Base-by-base conservation (phyloP, 2,797 vertebrate species). In the Melopsittacus undulatus region DNA sequence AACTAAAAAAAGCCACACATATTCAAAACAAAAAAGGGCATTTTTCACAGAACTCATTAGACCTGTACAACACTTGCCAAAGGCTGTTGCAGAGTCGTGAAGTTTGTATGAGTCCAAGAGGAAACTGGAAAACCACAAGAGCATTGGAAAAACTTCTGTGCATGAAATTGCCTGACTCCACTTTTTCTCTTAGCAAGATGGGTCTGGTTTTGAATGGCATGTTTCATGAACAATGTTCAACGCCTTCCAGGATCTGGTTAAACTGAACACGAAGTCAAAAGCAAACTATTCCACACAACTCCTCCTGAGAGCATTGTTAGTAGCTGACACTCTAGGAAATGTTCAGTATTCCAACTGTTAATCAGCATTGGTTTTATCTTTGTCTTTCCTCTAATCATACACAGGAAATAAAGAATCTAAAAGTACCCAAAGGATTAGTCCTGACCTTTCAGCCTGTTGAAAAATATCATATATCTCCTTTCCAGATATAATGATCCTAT, bases 1-100 rank as follows among this genome's bases (percentile, higher is more conserved):
- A 84, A 49, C 16, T 43, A 23, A 45, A 64, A 69, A 80, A 72
- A 66, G 11, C 77, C 66, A 42, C 62, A 61, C 10, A 34, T 24
- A 32, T 42, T 89, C 23, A 29, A 78, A 92, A 52, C 20, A 72
- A 81, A 54, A 83, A 83, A 63, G 42, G 38, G 27, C 68, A 20
- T 24, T 91, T 91, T 85, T 54, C 67, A 87, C 4, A 5, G 83
- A 90, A 86, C 87, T 82, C 59, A 75, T 92, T 91, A 82, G 93
- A 91, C 85, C 64, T 87, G 85, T 66, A 79, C 51, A 83, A 80
- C 67, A 5, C 51, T 73, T 61, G 46, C 36, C 63, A 77, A 38
- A 69, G 46, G n/a, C 42, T 76, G 23, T 13, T 72, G 68, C 40
- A 91, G 87, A 66, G 29, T 30, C 46, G 34, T 36, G n/a, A 66